Evolutionary conservation across 2,113 vertebrate genomes (phyloP), one percentile per base, ranked within the genome.

Genomic region (Sylvietta virens): DNA sequence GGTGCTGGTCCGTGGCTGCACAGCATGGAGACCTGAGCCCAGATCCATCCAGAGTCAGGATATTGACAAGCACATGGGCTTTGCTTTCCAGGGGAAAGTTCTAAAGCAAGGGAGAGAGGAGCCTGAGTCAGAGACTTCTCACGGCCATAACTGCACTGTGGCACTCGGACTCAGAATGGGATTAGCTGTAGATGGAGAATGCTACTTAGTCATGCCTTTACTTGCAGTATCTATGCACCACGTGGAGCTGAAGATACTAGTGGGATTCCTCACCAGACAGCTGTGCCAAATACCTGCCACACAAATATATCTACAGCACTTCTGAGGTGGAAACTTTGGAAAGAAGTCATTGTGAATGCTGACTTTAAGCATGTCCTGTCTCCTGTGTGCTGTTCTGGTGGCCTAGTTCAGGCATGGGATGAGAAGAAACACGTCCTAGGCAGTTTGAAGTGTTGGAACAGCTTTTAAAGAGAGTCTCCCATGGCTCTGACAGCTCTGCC

Each of bases 211-310:
- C 90, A 92, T 94, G 94, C 93, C 67, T 97, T 96, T 84, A 95
- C 76, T 44, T 96, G 91, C 76, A 56, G 88, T 92, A 94, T 96
- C 96, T 97, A 15, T 92, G 96, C 94, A 72, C 70, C 31, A 45
- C 10, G 35, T 76, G 92, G 88, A 92, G 91, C 91, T 67, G 73
- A 56, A 92, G 94, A 60, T 92, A 44, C 92, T 93, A 19, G 23
- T 2, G 0, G n/a, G 91, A 74, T 72, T 74, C 69, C 88, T 83
- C 83, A 50, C 82, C 66, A 92, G 92, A 54, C 42, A 47, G 94
- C 93, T 90, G 96, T 97, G 97, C 97, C 97, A 97, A 96, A 91
- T 82, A 80, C 24, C 65, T 85, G 48, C 95, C 77, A 91, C 76
- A 76, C 69, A 78, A 86, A 62, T 37, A 15, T 48, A 39, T 33